A percentile compares a stretch with the other conserved stretches of the same genome.
Conservation (phyloP, 2,888 invertebrate species). For the Brenthis ino region DNA sequence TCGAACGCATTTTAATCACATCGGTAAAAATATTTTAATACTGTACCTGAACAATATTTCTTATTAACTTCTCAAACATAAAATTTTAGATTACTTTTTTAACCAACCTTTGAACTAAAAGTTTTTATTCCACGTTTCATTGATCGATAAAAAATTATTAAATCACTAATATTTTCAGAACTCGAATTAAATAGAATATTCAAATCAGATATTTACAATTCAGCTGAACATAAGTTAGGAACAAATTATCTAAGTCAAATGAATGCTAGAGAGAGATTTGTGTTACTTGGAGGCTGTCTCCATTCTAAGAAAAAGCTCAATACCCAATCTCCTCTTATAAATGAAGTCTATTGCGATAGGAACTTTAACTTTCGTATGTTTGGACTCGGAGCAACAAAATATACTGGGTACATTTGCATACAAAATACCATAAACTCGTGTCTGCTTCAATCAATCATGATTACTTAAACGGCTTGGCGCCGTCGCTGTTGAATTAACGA, state of each 20-base stretch:
- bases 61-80: too few species aligned
- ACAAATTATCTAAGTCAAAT: conserved; percentile 39
- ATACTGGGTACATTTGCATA: conserved; percentile 45
- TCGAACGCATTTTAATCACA: conserved; percentile 73
- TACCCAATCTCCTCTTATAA: conserved; percentile 73
- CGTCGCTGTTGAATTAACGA: conserved; percentile 32
- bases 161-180: conserved; percentile 57
- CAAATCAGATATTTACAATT: conserved; percentile 77
- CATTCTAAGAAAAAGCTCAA: conserved; percentile 65
- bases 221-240: conserved; percentile 58
- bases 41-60: too few species aligned
- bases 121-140: too few species aligned
- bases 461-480: conserved; percentile 34
- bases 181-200: conserved; percentile 80
- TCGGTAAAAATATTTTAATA: conserved; percentile 60
- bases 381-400: conserved; percentile 66
- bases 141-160: too few species aligned
- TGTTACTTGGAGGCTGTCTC: conserved; percentile 68
- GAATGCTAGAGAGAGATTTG: conserved; percentile 41
- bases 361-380: conserved; percentile 76
- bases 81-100: too few species aligned
- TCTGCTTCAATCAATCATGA: conserved; percentile 37
- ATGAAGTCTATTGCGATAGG: conserved; percentile 67
- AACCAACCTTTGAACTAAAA: too few species aligned
- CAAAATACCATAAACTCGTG: conserved; percentile 27